phyloP scores from a whole-genome alignment of 1,140 invertebrate species.

The Eueides isabella region DNA sequence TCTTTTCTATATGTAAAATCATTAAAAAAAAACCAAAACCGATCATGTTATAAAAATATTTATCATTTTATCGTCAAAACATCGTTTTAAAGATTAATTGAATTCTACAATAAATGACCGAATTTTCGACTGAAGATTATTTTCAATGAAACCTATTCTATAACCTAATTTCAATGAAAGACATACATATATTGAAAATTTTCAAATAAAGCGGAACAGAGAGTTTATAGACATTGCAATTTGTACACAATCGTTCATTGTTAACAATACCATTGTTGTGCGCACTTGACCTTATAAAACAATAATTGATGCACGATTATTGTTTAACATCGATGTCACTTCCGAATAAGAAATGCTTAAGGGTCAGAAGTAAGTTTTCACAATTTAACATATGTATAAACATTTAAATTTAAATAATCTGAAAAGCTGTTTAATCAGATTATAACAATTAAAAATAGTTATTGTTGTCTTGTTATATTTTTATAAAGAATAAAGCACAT shows the following conservation, averaged over 20 bases:
- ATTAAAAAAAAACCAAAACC: no score
- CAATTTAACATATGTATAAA: background rate
- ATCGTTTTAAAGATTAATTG: no score
- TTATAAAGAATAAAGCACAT: constrained; percentile 12
- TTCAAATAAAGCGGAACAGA: constrained; percentile 15
- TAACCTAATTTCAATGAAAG: background rate
- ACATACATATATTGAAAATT: background rate
- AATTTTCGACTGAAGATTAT: no score
- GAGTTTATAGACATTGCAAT: constrained; percentile 4
- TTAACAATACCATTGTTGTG: constrained; percentile 38
- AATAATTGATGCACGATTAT: constrained; percentile 14
- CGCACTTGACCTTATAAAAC: constrained; percentile 43
- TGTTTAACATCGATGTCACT: constrained; percentile 27
- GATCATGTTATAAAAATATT: no score
- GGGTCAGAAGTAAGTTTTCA: no score
- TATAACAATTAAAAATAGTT: no score
- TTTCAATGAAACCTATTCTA: no score
- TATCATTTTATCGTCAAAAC: no score
- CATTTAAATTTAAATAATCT: no score
- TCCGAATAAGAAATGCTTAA: constrained; percentile 10
- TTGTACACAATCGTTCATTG: constrained; percentile 41
- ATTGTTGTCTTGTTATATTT: background rate
- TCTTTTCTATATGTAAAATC: no score
- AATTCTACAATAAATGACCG: no score
- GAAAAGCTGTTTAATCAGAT: no score